phyloP scores from a whole-genome alignment of 2,797 vertebrate species.

The Semotilus atromaculatus region DNA sequence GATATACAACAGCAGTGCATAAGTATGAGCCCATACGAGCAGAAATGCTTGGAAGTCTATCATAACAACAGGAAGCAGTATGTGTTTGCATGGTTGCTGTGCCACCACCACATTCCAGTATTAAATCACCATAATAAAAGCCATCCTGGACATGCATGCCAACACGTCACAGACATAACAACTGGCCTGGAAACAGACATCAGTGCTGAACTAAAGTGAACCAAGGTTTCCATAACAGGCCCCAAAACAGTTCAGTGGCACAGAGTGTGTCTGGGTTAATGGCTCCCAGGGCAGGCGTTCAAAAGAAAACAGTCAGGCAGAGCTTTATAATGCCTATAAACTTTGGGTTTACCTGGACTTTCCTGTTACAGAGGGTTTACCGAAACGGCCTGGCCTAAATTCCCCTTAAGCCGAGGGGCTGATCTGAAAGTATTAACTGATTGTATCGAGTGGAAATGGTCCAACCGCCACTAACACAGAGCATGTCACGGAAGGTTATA shows the following conservation, averaged over 20 bases:
- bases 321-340: conserved; percentile 45
- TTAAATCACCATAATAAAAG: conserved; percentile 54
- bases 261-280: conserved; percentile 39
- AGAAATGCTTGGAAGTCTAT: conserved; percentile 33
- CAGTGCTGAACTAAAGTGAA: conserved; percentile 16
- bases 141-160: conserved; percentile 28
- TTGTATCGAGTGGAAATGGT: neutral
- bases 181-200: conserved; percentile 47
- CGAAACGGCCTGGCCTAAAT: conserved; percentile 43
- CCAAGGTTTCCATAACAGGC: conserved; percentile 57
- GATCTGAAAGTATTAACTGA: conserved; percentile 35
- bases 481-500: neutral
- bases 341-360: conserved; percentile 41
- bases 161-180: conserved; percentile 46
- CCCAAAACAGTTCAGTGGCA: conserved; percentile 51
- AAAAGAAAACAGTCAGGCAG: conserved; percentile 33
- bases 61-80: conserved; percentile 52
- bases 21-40: conserved; percentile 14
- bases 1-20: conserved; percentile 39
- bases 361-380: conserved; percentile 34
- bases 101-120: conserved; percentile 37
- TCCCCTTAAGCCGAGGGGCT: conserved; percentile 42
- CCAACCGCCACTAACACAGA: neutral
- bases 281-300: conserved; percentile 25
- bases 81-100: conserved; percentile 48